Conservation (phyloP, 2,888 invertebrate genomes). For the Cheilosia impressa region DNA sequence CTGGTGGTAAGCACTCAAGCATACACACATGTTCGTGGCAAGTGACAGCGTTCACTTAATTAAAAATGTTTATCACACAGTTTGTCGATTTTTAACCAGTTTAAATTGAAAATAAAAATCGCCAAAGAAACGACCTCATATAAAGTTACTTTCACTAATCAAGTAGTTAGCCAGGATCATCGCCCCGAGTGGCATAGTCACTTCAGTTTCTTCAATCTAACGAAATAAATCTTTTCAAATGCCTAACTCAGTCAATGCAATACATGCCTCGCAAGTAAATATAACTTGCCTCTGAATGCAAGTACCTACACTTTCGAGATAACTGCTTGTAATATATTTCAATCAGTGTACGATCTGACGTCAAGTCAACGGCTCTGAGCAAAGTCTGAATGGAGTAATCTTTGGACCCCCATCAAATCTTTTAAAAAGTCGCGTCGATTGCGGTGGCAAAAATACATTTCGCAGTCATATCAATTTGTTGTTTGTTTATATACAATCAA, state of each 20-base stretch:
- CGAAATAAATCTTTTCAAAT: not conserved
- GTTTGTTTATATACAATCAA: not conserved
- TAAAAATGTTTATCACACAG: not conserved
- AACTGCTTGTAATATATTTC: not conserved
- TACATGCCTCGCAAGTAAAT: too few species aligned
- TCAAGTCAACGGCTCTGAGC: not conserved
- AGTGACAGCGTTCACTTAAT: not conserved
- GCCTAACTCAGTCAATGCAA: not conserved
- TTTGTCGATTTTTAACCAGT: not conserved
- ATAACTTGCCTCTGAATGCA: too few species aligned
- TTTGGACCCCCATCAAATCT: not conserved
- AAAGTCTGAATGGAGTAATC: not conserved
- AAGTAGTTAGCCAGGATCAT: not conserved
- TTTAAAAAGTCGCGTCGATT: not conserved
- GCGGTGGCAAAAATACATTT: too few species aligned
- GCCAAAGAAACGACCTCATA: not conserved
- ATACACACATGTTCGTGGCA: not conserved
- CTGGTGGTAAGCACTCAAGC: too few species aligned
- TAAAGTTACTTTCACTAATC: not conserved
- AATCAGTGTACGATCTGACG: not conserved
- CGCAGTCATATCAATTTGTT: not conserved
- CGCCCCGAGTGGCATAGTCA: not conserved
- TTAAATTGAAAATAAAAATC: not conserved
- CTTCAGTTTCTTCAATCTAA: not conserved
- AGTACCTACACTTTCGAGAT: not conserved